A percentile compares a stretch with the other conserved stretches of the same genome.
These are phyloP conservation scores for Micromesistius poutassou DNA, from an alignment of 2,797 vertebrate genomes.

Conservation along the genomic window DNA sequence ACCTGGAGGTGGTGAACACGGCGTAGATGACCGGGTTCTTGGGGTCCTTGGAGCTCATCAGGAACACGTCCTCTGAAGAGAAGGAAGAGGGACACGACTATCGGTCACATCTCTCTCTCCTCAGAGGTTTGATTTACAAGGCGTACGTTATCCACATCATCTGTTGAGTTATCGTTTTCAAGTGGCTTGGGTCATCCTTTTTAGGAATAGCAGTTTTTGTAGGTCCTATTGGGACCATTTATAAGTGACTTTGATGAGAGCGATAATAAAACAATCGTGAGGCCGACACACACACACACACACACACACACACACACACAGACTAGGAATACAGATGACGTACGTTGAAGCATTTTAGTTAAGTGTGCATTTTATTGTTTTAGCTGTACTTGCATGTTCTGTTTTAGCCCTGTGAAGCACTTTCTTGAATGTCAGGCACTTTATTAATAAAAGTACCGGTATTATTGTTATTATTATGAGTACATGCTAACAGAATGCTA, in stretches of 20 bases:
- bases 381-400: no score
- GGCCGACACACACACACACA: not conserved
- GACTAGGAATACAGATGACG: not conserved
- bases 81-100: not conserved
- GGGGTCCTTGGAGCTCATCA: constrained; percentile 97
- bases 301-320: no score
- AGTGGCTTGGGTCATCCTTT: not conserved
- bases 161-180: not conserved
- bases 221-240: no score
- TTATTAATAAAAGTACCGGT: not conserved
- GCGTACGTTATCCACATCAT: not conserved
- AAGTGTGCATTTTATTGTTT: not conserved
- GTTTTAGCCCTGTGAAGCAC: no score
- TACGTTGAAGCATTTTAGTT: not conserved
- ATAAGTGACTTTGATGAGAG: no score
- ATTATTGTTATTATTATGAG: no score
- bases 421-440: no score
- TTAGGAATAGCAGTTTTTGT: not conserved
- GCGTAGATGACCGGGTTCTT: constrained; percentile 97
- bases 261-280: not conserved
- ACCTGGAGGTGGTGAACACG: constrained; percentile 98
- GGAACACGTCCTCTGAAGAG: constrained; percentile 74
- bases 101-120: not conserved
- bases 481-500: not conserved
- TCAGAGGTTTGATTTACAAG: no score